Evolutionary conservation across 2,797 vertebrate species (phyloP), one percentile per base, ranked within the genome.

Genomic region (Sylvia borin): DNA sequence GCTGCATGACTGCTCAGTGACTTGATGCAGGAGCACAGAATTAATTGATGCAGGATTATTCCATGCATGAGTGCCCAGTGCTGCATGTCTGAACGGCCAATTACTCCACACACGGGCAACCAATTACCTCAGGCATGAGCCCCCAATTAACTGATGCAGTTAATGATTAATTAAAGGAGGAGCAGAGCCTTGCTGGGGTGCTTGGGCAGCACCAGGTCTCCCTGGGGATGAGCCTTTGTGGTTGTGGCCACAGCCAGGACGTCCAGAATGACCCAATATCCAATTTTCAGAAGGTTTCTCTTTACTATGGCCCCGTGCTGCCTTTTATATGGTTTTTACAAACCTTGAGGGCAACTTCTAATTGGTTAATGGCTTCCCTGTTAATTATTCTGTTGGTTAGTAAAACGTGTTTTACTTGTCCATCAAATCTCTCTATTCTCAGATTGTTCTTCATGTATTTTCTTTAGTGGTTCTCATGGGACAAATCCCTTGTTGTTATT

Each of bases 21-120:
- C 27, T 38, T 6, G 54, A 24, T 51, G 62, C 40, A 53, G 55
- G n/a, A 76, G 10, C 40, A 29, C n/a, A n/a, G 64, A 31, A 47
- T 54, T n/a, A 11, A 29, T 25, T 53, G 3, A 6, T 11, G 26
- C 45, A 51, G 36, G 36, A 15, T 57, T 42, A 31, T 7, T 20
- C 4, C 3, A 9, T 36, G 50, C 61, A 66, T 29, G 32, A 31
- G 26, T 18, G 12, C 31, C 25, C 11, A 64, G 11, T 13, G 31
- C 53, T 54, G 51, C 51, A 20, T 20, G 51, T 54, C 51, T 54
- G 31, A 54, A 20, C 9, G 5, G 4, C 45, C 32, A 60, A 31
- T 48, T 25, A 1, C 1, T 34, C 1, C 2, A 19, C 40, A 38
- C 38, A 31, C 14, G 27, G 60, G 8, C 5, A 7, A 32, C 21